Evolutionary conservation across 2,888 invertebrate species (phyloP).

Genomic region (Azorinus chamasolen): DNA sequence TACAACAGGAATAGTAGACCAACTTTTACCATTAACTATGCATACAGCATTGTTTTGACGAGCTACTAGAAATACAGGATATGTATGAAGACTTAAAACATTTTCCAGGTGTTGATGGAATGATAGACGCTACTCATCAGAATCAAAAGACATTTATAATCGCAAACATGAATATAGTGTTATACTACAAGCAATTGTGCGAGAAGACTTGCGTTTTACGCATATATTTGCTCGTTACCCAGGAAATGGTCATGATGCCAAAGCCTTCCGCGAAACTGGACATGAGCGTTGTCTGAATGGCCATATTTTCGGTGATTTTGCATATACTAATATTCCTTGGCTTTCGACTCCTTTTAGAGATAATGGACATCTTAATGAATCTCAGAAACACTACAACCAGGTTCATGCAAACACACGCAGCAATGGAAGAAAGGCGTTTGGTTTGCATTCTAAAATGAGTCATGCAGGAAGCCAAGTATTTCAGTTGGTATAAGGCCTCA

Average conservation of each 20-base stretch:
- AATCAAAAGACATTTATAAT: too few species aligned
- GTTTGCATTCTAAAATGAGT: too few species aligned
- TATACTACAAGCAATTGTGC: constrained; percentile 28
- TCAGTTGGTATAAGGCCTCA: too few species aligned
- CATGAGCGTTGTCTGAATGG: constrained; percentile 13
- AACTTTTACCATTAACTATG: constrained; percentile 12
- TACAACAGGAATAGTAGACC: too few species aligned
- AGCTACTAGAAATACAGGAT: constrained; percentile 14
- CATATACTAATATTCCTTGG: constrained; percentile 23
- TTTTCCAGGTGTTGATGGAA: constrained; percentile 33
- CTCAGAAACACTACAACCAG: constrained; percentile 11
- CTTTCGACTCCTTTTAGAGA: constrained; percentile 36
- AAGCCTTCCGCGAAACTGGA: constrained; percentile 18
- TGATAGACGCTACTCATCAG: too few species aligned
- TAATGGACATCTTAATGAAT: constrained; percentile 30
- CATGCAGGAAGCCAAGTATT: too few species aligned
- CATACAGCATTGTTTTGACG: constrained; percentile 23
- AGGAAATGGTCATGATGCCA: constrained; percentile 38
- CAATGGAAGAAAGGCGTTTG: constrained; percentile 27
- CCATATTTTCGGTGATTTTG: constrained; percentile 40
- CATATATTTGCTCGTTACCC: constrained; percentile 33
- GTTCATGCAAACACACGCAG: constrained; percentile 13
- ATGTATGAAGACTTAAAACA: constrained; percentile 11
- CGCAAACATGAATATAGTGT: constrained; percentile 29
- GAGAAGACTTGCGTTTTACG: constrained; percentile 22